Evolutionary conservation across 23 tunicate genomes (phyloP).

Genomic region (Ciona savignyi): DNA sequence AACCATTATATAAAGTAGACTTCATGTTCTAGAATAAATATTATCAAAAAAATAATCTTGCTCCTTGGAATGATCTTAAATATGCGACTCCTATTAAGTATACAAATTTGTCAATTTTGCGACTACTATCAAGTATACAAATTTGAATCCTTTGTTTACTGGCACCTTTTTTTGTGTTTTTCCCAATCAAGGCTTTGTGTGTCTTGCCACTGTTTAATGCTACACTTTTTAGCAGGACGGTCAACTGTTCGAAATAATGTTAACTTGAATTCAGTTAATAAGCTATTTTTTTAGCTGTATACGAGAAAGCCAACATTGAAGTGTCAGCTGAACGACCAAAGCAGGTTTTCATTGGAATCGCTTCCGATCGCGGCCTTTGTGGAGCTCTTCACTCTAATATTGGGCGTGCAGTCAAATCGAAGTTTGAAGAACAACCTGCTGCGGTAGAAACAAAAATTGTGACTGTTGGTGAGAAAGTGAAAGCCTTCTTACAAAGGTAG

Average conservation of each 20-base stretch:
- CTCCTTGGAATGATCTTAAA: too few relatives aligned
- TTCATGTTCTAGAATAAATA: too few relatives aligned
- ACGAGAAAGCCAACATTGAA: constrained; percentile 36
- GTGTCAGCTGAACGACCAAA: constrained; percentile 21
- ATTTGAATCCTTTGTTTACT: neutral
- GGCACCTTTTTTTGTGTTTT: neutral
- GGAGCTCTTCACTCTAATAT: constrained; percentile 94
- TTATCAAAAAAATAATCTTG: too few relatives aligned
- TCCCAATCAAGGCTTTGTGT: neutral
- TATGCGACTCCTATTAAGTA: too few relatives aligned
- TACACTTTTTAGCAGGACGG: too few relatives aligned
- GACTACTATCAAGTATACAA: neutral
- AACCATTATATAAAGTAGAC: too few relatives aligned
- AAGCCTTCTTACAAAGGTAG: constrained; percentile 69
- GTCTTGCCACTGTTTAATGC: too few relatives aligned
- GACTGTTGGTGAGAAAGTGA: constrained; percentile 84
- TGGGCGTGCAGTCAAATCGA: constrained; percentile 69
- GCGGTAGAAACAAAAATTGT: constrained; percentile 59
- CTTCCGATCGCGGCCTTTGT: constrained; percentile 98
- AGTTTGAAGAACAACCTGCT: constrained; percentile 47
- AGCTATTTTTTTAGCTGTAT: constrained; percentile 68
- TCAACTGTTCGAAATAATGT: neutral
- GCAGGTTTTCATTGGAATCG: constrained; percentile 55
- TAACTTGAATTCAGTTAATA: too few relatives aligned
- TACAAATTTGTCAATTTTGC: too few relatives aligned